Conservation (phyloP, 2,113 vertebrate species). For the Plecturocebus donacophilus region DNA sequence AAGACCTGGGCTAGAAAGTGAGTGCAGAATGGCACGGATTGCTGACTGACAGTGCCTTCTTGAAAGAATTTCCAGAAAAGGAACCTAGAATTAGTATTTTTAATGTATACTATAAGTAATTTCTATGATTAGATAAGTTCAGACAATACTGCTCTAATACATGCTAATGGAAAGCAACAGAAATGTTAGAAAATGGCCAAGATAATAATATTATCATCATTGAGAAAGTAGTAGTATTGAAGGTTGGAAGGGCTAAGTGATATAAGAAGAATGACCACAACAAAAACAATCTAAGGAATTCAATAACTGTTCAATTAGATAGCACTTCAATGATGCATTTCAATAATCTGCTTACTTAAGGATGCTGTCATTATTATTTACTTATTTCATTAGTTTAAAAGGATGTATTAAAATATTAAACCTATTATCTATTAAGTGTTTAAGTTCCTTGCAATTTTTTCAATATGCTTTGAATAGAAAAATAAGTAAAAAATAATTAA, state of each 20-base stretch:
- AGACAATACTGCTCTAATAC: not conserved
- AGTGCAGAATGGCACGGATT: not conserved
- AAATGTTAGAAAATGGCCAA: not conserved
- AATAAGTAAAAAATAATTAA: not conserved
- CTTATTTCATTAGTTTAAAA: not conserved
- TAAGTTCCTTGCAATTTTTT: not conserved
- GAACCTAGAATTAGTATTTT: not conserved
- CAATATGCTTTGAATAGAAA: not conserved
- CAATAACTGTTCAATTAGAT: not conserved
- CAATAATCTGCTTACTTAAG: not conserved
- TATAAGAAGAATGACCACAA: not conserved
- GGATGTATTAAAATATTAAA: not conserved
- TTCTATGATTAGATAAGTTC: not conserved
- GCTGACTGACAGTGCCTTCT: not conserved
- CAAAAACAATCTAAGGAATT: not conserved
- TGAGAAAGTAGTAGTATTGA: not conserved
- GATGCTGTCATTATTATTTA: not conserved
- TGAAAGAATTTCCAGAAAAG: not conserved
- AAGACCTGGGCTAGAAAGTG: not conserved
- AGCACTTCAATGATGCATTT: not conserved
- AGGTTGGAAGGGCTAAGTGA: not conserved
- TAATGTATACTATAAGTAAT: not conserved
- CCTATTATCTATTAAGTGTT: not conserved
- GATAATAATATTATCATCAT: not conserved
- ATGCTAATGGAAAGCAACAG: not conserved